Evolutionary conservation across 2,113 vertebrate genomes (phyloP), one percentile per base, ranked within the genome.

Genomic region (Protomyctophum bolini): DNA sequence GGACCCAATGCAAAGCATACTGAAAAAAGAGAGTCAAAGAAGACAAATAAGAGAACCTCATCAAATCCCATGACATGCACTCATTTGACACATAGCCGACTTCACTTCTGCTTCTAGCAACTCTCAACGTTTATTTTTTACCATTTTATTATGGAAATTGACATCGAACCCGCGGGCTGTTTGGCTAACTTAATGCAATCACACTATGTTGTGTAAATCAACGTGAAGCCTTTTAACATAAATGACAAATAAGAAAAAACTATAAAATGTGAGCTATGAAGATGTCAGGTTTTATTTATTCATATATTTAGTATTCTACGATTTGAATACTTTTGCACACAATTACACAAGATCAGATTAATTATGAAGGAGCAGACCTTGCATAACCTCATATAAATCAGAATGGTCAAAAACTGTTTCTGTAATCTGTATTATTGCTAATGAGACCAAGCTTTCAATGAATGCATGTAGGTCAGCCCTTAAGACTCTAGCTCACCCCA

Each of bases 401-500:
- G 21, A 21, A 21, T 51, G 5, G 10, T 6, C 49, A 41, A n/a
- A 21, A 21, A 41, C 33, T 3, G 33, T 41, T 7, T 51, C 33
- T n/a, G 33, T 29, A 11, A 60, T n/a, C 21, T 12, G 29, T 45
- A 41, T 41, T 41, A 41, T 50, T 47, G 11, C 47, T 69, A 67
- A 50, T 63, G 63, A 62, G 33, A 84, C 33, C 15, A 11, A 61
- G 65, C 76, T 58, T 54, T 77, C 66, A 80, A 79, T 58, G 70
- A 73, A 81, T 87, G 78, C 77, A 84, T 87, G 76, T 83, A 73
- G 80, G 76, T 89, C 83, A 83, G 70, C 48, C 45, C 64, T 62
- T 45, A 72, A 67, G 76, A 41, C 33, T 21, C 21, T 21, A 21
- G 21, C 21, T 41, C 33, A 41, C 33, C 33, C 33, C 33, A 41